phyloP scores from a whole-genome alignment of 2,113 vertebrate species.

The Hepsetus odoe region DNA sequence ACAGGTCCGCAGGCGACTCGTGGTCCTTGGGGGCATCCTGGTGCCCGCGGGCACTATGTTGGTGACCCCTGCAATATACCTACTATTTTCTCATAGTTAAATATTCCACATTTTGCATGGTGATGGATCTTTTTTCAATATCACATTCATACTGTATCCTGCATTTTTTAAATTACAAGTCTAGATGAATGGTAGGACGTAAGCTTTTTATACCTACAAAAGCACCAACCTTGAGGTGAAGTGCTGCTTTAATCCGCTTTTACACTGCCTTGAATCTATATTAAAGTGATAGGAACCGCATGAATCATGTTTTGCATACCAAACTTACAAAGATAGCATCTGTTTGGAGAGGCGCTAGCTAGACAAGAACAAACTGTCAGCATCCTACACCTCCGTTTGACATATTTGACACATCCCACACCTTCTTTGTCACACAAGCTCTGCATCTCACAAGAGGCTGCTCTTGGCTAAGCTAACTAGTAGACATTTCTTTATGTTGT shows the following conservation, averaged over 20 bases:
- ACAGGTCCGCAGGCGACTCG: too few relatives aligned
- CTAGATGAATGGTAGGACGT: not conserved
- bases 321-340: not conserved
- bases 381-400: constrained; percentile 4
- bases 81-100: too few relatives aligned
- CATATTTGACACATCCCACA: not conserved
- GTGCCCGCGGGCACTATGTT: too few relatives aligned
- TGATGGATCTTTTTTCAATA: not conserved
- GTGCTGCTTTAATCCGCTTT: too few relatives aligned
- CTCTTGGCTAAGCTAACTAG: not conserved
- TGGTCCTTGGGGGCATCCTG: too few relatives aligned
- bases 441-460: not conserved
- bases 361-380: not conserved
- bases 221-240: not conserved
- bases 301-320: not conserved
- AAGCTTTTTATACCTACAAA: not conserved
- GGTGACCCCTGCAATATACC: too few relatives aligned
- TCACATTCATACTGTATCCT: not conserved
- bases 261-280: not conserved
- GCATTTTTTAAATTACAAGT: not conserved
- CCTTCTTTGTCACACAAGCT: not conserved
- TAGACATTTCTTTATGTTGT: not conserved
- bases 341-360: not conserved
- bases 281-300: not conserved
- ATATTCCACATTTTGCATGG: too few relatives aligned